Evolutionary conservation across 2,797 vertebrate genomes (phyloP).

Genomic region (Scolopax rusticola): DNA sequence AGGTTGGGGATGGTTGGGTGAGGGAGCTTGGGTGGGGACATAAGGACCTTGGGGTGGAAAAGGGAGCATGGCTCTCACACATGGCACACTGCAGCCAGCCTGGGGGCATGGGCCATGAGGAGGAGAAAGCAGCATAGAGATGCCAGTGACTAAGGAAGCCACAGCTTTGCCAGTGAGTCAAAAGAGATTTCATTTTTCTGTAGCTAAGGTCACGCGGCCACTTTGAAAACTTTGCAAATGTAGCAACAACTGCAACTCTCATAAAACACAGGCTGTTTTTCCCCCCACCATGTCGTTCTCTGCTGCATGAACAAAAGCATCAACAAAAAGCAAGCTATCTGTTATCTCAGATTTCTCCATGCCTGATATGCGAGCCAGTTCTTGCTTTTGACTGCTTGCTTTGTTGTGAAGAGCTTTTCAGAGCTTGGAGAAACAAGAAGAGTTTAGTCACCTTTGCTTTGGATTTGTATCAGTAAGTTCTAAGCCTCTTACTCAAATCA

Average conservation of each 20-base stretch:
- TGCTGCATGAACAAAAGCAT: background rate
- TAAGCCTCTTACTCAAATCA: background rate
- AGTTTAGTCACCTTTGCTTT: background rate
- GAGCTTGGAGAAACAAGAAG: background rate
- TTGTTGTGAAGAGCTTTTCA: background rate
- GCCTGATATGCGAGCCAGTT: background rate
- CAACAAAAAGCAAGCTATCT: background rate
- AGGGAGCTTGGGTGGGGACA: background rate
- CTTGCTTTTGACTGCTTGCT: background rate
- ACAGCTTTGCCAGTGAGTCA: background rate
- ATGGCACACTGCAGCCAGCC: fast-evolving
- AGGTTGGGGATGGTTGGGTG: background rate
- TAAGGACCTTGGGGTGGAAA: background rate
- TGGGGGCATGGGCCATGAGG: fast-evolving
- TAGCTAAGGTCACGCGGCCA: background rate
- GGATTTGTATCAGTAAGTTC: background rate
- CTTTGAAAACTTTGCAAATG: background rate
- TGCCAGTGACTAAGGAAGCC: background rate
- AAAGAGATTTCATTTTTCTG: background rate
- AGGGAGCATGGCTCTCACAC: no score
- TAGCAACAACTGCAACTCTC: background rate
- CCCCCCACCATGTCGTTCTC: background rate
- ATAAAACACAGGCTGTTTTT: background rate
- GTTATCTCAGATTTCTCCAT: background rate
- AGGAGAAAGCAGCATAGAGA: background rate